Evolutionary conservation across 2,888 invertebrate species (phyloP), one percentile per base, ranked within the genome.

Genomic region (Chalcis sispes): DNA sequence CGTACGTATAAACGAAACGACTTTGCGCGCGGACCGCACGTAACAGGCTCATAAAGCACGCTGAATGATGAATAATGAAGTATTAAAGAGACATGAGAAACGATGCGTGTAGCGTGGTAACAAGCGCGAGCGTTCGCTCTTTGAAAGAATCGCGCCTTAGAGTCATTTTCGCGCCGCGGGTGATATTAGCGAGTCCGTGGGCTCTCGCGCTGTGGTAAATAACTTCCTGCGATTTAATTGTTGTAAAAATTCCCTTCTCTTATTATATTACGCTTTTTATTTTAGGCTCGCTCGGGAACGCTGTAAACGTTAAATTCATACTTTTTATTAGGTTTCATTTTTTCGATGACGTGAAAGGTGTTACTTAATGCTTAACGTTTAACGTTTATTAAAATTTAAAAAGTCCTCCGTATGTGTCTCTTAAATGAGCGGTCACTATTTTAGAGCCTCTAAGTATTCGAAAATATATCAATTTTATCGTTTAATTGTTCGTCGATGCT

Each of bases 11-110:
- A 52, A 61, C 27, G 46, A 29, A 72, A 56, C 52, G 61, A 32
- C 67, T 56, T n/a, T 20, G 62, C 67, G 56, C 56, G n/a, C n/a
- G n/a, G 50, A 52, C 65, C 66, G 54, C 61, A 66, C 62, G 72
- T 72, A 72, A 76, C 72, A 27, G 72, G 67, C 72, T 72, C 76
- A 58, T 77, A 77, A 77, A 76, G 72, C 69, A 46, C 46, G 50
- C 50, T 67, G 72, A 77, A 72, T 72, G 76, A 77, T 77, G 76
- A 77, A 77, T 77, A 77, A 77, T 77, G 76, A 77, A 77, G 76
- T 69, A 77, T 77, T 72, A 77, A 77, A 64, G 76, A 77, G 76
- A 77, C 76, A 72, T 72, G 76, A 69, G 72, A 77, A 77, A 77
- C 76, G 76, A 72, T 61, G 72, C 71, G 71, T 59, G 62, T 42